Evolutionary conservation across 2,113 vertebrate genomes (phyloP), one percentile per base, ranked within the genome.

Genomic region (Cynopterus brachyotis): DNA sequence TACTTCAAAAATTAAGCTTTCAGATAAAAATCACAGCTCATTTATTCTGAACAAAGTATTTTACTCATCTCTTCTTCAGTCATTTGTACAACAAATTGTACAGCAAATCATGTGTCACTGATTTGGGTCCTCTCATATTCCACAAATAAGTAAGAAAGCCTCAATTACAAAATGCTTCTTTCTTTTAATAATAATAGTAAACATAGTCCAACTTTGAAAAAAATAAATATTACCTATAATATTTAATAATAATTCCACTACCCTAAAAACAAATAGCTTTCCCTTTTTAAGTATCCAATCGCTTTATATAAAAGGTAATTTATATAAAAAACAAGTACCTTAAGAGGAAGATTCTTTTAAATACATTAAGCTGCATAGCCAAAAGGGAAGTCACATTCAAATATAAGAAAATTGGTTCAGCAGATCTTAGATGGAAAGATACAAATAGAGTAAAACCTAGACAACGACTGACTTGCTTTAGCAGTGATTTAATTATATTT

Each of bases 1-100:
- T 53, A 26, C 37, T 91, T 96, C 28, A 81, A 86, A 94, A 93
- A 62, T 75, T 62, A 86, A 85, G 30, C 22, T 93, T 93, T 96
- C 69, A 66, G 76, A 95, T 79, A 93, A 87, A 97, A 95, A 91
- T 69, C 69, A 62, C 19, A 95, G 81, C 57, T 92, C 28, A 93
- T 76, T 91, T 91, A 17, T 47, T 95, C 12, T 89, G 50, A 96
- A 95, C 45, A 73, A 94, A 76, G 32, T 85, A 59, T 90, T 96
- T 73, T 72, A 88, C 66, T 30, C 62, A 92, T 26, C 30, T 95
- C 45, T 94, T 95, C 76, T 67, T 96, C 57, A 93, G 70, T 19
- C 72, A 78, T 72, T 91, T 59, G 62, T 69, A 95, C 55, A 92
- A 86, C 60, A 96, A 95, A 92, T 15, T 92, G 95, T n/a, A n/a